These are phyloP conservation scores for Hephaestus fuliginosus DNA, from an alignment of 2,797 vertebrate genomes.

Conservation along the genomic window DNA sequence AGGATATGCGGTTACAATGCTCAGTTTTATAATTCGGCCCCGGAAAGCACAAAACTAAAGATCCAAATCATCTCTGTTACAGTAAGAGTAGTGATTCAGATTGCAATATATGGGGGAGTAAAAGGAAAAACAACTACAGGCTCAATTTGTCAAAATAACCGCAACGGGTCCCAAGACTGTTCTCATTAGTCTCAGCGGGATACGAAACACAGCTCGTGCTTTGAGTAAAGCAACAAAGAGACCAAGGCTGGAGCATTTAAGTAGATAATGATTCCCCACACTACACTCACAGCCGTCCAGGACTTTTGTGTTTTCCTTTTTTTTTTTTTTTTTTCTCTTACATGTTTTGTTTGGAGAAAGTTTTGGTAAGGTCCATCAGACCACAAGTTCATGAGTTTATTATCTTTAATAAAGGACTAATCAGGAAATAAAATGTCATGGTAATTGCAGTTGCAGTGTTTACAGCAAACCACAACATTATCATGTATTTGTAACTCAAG, in stretches of 20 bases:
- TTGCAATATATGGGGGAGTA: conserved; percentile 72
- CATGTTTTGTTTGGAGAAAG: conserved; percentile 52
- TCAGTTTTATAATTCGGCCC: conserved; percentile 59
- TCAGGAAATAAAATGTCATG: conserved; percentile 44
- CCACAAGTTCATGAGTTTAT: conserved; percentile 58
- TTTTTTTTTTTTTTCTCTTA: conserved; percentile 13
- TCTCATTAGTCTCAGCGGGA: conserved; percentile 77
- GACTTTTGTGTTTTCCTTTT: conserved; percentile 26
- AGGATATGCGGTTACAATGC: conserved; percentile 74
- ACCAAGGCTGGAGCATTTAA: conserved; percentile 51
- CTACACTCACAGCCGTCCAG: conserved; percentile 25
- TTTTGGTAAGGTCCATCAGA: conserved; percentile 6
- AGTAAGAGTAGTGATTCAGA: conserved; percentile 66
- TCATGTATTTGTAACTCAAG: conserved; percentile 9
- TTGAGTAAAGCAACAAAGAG: conserved; percentile 63
- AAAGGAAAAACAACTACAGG: conserved; percentile 72
- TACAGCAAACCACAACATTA: conserved; percentile 12
- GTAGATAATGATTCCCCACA: conserved; percentile 73
- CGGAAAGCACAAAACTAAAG: conserved; percentile 57
- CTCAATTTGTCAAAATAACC: conserved; percentile 81
- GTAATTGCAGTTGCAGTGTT: conserved; percentile 32
- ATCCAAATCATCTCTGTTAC: conserved; percentile 70
- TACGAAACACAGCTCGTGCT: conserved; percentile 64
- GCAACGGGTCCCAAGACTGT: conserved; percentile 65
- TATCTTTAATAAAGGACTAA: conserved; percentile 51